phyloP scores from a whole-genome alignment of 2,113 vertebrate genomes.

The Apteryx mantelli region DNA sequence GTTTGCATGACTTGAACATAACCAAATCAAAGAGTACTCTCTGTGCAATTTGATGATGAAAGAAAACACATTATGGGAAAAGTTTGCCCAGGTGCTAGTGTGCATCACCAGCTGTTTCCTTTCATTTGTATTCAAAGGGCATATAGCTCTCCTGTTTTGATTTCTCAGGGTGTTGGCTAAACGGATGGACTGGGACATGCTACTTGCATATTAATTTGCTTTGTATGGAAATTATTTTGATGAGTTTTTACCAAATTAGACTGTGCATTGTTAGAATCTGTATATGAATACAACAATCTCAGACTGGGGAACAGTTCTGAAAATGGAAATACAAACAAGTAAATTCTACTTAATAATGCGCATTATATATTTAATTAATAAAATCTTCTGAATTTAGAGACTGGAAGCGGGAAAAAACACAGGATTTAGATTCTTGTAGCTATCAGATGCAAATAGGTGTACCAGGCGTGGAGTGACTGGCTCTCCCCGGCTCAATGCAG shows the following conservation, averaged over 20 bases:
- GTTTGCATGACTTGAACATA: background rate
- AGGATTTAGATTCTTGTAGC: background rate
- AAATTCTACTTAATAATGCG: background rate
- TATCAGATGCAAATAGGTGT: background rate
- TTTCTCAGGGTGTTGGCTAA: conserved; percentile 42
- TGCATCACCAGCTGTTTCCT: conserved; percentile 25
- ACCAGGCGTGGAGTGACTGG: too few species aligned
- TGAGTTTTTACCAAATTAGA: conserved; percentile 48
- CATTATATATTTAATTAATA: background rate
- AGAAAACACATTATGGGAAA: background rate
- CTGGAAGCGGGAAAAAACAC: background rate
- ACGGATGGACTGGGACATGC: conserved; percentile 31
- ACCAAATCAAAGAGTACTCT: background rate
- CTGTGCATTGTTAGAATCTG: background rate
- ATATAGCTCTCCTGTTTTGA: background rate
- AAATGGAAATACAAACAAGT: background rate
- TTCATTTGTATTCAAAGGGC: conserved; percentile 50
- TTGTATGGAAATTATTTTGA: conserved; percentile 59
- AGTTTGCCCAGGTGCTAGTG: background rate
- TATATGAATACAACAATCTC: background rate
- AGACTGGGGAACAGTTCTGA: background rate
- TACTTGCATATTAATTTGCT: conserved; percentile 65
- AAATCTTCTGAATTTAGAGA: background rate
- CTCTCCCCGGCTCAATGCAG: background rate
- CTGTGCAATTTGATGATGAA: background rate